Percentiles rank a stretch among this genome's conserved stretches.
Evolutionary conservation across 2,113 vertebrate genomes (phyloP).

Genomic region (Xenus cinereus): DNA sequence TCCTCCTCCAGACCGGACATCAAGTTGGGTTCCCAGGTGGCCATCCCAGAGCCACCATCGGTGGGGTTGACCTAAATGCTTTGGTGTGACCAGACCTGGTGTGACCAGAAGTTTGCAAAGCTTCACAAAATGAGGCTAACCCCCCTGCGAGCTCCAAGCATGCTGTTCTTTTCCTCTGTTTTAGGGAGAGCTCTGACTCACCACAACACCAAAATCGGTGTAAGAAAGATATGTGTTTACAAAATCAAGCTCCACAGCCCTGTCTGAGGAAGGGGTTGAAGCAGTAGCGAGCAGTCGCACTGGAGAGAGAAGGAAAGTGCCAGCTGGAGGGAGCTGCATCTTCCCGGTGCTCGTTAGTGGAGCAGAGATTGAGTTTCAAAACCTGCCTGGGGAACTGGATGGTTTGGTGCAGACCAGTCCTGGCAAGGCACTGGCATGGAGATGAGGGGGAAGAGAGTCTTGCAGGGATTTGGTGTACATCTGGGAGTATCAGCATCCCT

Average conservation of each 20-base stretch:
- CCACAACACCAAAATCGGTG: background rate
- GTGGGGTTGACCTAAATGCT: background rate
- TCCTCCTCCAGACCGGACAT: background rate
- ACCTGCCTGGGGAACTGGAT: background rate
- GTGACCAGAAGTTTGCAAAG: background rate
- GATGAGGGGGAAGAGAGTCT: background rate
- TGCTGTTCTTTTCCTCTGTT: background rate
- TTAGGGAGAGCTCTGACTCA: background rate
- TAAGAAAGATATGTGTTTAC: background rate
- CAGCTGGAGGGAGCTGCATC: background rate
- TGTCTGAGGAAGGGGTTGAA: fast-evolving
- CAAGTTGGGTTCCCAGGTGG: background rate
- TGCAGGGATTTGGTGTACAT: background rate
- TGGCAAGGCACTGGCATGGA: background rate
- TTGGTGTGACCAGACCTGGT: background rate
- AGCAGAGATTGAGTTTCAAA: background rate
- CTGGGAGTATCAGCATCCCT: background rate
- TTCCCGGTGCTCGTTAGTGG: background rate
- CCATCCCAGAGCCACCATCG: background rate
- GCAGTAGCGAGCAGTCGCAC: background rate
- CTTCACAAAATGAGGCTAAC: background rate
- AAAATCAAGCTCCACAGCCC: background rate
- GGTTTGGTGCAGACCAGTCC: background rate
- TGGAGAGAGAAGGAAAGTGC: background rate
- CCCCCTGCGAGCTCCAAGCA: background rate